Conservation (phyloP, 37 sponge, comb jelly and placozoan species). For the Aphrocallistes beatrix region DNA sequence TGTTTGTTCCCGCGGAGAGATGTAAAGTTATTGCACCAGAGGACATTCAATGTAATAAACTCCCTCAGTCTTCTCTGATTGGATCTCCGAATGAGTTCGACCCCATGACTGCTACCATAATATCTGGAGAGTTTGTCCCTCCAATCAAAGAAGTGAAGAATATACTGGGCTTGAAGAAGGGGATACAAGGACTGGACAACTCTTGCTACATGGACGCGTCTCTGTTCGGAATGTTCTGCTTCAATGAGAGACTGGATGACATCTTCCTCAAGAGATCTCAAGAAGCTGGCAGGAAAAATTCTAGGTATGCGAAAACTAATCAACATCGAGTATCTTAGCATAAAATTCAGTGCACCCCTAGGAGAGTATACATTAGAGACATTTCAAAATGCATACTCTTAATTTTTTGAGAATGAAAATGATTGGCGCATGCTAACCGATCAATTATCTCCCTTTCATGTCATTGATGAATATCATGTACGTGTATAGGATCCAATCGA, state of each 20-base stretch:
- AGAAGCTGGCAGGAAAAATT: background rate
- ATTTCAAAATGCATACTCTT: too few species aligned
- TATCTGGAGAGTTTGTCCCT: background rate
- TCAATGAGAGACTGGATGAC: slow-evolving; percentile 54
- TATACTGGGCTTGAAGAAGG: slow-evolving; percentile 27
- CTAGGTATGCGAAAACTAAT: too few species aligned
- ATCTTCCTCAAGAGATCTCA: slow-evolving; percentile 30
- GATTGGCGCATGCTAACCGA: too few species aligned
- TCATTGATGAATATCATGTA: too few species aligned
- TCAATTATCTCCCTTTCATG: too few species aligned
- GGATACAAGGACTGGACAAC: slow-evolving; percentile 93
- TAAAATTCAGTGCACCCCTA: too few species aligned
- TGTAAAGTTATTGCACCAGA: background rate
- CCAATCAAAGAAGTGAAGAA: background rate
- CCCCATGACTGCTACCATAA: background rate
- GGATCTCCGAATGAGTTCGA: background rate
- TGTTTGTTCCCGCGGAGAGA: background rate
- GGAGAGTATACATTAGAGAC: too few species aligned
- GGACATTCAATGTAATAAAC: background rate
- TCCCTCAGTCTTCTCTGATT: background rate
- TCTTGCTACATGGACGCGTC: slow-evolving; percentile 98
- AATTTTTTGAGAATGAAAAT: too few species aligned
- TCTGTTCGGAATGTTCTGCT: slow-evolving; percentile 82
- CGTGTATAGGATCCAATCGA: too few species aligned
- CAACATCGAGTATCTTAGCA: too few species aligned